A percentile compares a stretch with the other conserved stretches of the same genome.
These are phyloP conservation scores for Aphyosemion australe DNA, from an alignment of 2,113 vertebrate genomes.

Conservation along the genomic window DNA sequence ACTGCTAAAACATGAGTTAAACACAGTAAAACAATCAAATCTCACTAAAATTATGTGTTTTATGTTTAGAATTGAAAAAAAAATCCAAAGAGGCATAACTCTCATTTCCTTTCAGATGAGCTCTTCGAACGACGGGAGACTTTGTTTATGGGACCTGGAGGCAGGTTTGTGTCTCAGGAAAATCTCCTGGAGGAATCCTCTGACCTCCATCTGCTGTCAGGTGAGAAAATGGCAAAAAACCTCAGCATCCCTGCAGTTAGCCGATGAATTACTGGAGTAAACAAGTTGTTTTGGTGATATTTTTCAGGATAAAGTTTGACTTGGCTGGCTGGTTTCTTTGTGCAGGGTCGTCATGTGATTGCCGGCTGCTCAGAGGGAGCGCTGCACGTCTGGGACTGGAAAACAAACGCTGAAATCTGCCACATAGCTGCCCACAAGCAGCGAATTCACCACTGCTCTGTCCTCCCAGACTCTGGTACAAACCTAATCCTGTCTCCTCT, in stretches of 20 bases:
- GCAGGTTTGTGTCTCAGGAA: slow-evolving; percentile 63
- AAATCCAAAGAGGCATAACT: neutral
- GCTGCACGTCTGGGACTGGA: slow-evolving; percentile 84
- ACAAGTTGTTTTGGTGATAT: too few species aligned
- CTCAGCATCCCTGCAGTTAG: neutral
- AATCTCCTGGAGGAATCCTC: slow-evolving; percentile 76
- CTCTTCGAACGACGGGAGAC: slow-evolving; percentile 82
- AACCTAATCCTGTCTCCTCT: neutral
- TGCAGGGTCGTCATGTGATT: slow-evolving; percentile 79
- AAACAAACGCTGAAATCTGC: slow-evolving; percentile 77
- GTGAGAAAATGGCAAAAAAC: slow-evolving; percentile 52
- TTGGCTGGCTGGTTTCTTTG: neutral
- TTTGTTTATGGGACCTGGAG: slow-evolving; percentile 82
- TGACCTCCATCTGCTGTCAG: slow-evolving; percentile 78
- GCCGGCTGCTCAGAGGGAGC: slow-evolving; percentile 80
- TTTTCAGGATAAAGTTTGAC: neutral
- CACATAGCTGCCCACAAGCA: slow-evolving; percentile 81
- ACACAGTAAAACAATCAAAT: too few species aligned
- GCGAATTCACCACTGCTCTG: slow-evolving; percentile 76
- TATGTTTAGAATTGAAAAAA: too few species aligned
- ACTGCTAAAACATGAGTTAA: too few species aligned
- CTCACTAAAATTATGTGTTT: too few species aligned
- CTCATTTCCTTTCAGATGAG: slow-evolving; percentile 71
- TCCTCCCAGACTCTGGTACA: slow-evolving; percentile 52
- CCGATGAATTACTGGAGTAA: too few species aligned